Conservation (phyloP, 2,888 invertebrate species). For the Ophion ellenae region DNA sequence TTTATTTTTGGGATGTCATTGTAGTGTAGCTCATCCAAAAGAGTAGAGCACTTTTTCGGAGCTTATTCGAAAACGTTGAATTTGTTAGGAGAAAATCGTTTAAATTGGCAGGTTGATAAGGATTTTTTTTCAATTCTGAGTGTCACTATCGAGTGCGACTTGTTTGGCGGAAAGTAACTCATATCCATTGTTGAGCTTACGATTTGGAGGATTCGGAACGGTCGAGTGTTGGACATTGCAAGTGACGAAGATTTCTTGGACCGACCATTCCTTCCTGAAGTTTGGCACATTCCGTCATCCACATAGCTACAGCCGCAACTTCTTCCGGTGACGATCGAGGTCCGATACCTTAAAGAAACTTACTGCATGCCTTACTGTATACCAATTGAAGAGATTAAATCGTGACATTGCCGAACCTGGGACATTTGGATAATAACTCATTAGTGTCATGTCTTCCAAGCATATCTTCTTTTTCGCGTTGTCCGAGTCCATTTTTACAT, state of each 20-base stretch:
- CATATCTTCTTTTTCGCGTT: conserved; percentile 66
- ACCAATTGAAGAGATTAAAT: background rate
- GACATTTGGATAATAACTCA: conserved; percentile 75
- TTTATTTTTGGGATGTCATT: background rate
- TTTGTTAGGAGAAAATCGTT: background rate
- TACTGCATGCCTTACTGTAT: background rate
- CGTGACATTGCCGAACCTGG: conserved; percentile 72
- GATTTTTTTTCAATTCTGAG: background rate
- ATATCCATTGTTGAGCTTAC: background rate
- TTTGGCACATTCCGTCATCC: conserved; percentile 84
- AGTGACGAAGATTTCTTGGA: conserved; percentile 89
- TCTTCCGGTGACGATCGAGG: conserved; percentile 77
- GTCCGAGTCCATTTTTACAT: conserved; percentile 67
- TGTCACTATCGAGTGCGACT: background rate
- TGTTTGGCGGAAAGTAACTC: background rate
- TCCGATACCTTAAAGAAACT: conserved; percentile 77
- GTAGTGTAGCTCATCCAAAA: background rate
- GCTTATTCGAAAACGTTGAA: background rate
- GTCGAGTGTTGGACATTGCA: conserved; percentile 89
- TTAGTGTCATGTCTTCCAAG: conserved; percentile 63
- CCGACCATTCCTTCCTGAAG: conserved; percentile 88
- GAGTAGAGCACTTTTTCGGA: background rate
- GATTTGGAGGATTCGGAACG: conserved; percentile 61
- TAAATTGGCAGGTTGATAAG: background rate
- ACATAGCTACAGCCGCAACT: conserved; percentile 78